Base-by-base conservation (phyloP, 1,140 invertebrate species). In the Euwallacea similis region DNA sequence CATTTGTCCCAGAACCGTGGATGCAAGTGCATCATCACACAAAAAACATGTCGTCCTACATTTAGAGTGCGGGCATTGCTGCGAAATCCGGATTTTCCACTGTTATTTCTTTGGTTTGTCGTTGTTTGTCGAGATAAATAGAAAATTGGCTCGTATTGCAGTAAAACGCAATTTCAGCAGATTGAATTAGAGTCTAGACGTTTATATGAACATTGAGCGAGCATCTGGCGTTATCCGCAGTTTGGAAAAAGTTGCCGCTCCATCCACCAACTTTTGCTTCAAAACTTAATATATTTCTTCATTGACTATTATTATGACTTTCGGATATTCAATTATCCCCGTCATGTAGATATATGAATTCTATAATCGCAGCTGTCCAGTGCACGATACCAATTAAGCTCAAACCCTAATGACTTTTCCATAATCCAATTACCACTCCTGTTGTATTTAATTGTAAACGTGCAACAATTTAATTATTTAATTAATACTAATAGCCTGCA, bases 101-200 rank as follows among this genome's bases (percentile, higher is more conserved):
- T 42, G 33, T 42, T 69, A 55, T 61, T 69, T 62, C 60, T 62
- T 69, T 62, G 46, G 46, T 61, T 62, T 69, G 67, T 53, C 60
- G 58, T 61, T 69, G 53, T 69, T 69, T 69, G 58, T 62, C 67
- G 53, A 69, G 56, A 69, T 69, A 69, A 69, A 69, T 62, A 69
- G 67, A 63, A 69, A 69, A 69, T 69, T 69, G 47, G 60, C 60
- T 69, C 47, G 60, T 62, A 69, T 62, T 61, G 46, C 67, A 61
- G 60, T 55, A 53, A 61, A 69, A 69, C 67, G 67, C 67, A 69
- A 69, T 69, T 69, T 62, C 60, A 43, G 53, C 9, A 66, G 47
- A 69, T 69, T 69, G 47, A 61, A 69, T 69, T 69, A 69, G 60
- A 54, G 46, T 55, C 53, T 33, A 16, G 54, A 66, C 65, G 65